A percentile compares a stretch with the other conserved stretches of the same genome.
Evolutionary conservation across 2,113 vertebrate genomes (phyloP).

Genomic region (Corvus moneduloides): DNA sequence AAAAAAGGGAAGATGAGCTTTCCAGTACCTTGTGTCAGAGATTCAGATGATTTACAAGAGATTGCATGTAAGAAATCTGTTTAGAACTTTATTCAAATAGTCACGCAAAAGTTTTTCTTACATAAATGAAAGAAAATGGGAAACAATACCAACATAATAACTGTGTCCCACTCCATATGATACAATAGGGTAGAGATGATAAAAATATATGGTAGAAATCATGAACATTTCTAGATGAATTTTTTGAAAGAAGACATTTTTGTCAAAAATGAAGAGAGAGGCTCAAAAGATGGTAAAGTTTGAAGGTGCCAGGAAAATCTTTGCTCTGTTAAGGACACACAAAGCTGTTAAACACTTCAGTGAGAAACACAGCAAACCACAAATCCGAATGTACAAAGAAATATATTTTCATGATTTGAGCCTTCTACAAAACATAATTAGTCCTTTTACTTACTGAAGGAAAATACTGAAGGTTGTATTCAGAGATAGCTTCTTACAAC

Average conservation of each 20-base stretch:
- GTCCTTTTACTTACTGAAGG: neutral
- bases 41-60: neutral
- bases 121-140: neutral
- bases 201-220: neutral
- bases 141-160: neutral
- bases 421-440: neutral
- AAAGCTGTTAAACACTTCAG: neutral
- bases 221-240: neutral
- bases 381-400: neutral
- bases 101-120: neutral
- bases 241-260: neutral
- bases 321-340: neutral
- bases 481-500: neutral
- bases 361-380: neutral
- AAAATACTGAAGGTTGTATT: neutral
- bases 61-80: neutral
- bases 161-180: neutral
- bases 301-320: neutral
- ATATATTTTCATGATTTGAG: neutral
- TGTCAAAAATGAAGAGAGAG: neutral
- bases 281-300: neutral
- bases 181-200: neutral
- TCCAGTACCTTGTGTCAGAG: neutral
- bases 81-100: neutral
- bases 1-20: neutral